Evolutionary conservation across 2,113 vertebrate species (phyloP), one percentile per base, ranked within the genome.

Genomic region (Mustela lutreola): DNA sequence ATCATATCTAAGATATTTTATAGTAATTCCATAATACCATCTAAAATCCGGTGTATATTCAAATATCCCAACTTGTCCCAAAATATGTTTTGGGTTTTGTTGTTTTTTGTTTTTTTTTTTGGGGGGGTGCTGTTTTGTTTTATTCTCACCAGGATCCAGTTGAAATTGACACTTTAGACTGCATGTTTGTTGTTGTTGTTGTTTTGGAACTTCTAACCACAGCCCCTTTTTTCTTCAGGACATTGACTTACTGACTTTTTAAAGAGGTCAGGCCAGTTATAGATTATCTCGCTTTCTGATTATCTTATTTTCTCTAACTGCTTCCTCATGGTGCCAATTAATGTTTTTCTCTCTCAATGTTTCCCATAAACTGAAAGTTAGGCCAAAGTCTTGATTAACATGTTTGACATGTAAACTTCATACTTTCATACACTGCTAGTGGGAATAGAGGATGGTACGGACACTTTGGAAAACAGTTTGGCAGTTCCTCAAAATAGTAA

Each of bases 291-390:
- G 14, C 10, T 70, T 75, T 95, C 42, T 42, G 42, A 63, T 53
- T 39, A 36, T 75, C 53, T 75, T 16, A 28, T 31, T 60, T 92
- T 92, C 42, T 62, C 39, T 67, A 9, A 93, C 50, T 70, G 33
- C 33, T 28, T 91, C 50, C 6, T 88, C 42, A 4, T 11, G 4
- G 0, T 86, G 3, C 22, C 50, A 7, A 7, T 76, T 60, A 65
- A 83, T 14, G n/a, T 56, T 82, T 82, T 85, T 36, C 15, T 53
- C 48, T 36, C 26, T 90, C 95, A 88, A 0, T 85, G 11, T 82
- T 76, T 81, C 63, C 42, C 87, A 1, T 83, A 80, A 94, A 84
- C 39, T 83, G 36, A 42, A 96, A 84, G 76, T 84, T 58, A 50
- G n/a, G 4, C 42, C 12, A 62, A 65, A 53, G 5, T 2, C 70